Percentiles rank a stretch among this genome's conserved stretches.
phyloP scores from a whole-genome alignment of 2,888 invertebrate species.

The Argynnis bischoffii region DNA sequence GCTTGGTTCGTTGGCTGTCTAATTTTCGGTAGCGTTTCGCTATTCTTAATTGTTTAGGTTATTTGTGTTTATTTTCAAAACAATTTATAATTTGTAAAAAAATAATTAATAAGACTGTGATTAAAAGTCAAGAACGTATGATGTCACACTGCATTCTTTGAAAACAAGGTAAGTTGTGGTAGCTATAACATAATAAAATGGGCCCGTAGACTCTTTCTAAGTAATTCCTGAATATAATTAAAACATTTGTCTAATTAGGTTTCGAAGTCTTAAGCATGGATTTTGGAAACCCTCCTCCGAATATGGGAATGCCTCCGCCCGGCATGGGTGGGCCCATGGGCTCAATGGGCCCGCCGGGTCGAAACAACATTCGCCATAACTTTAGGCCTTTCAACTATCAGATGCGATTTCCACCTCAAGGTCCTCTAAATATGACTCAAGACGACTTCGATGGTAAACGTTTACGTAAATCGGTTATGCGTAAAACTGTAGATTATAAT shows the following conservation, averaged over 20 bases:
- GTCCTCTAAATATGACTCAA: slow-evolving; percentile 87
- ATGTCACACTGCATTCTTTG: slow-evolving; percentile 65
- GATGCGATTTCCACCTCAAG: slow-evolving; percentile 78
- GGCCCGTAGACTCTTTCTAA: slow-evolving; percentile 17
- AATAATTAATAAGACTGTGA: slow-evolving; percentile 31
- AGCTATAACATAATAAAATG: slow-evolving; percentile 14
- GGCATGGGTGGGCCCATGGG: slow-evolving; percentile 61
- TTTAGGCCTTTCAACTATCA: slow-evolving; percentile 78
- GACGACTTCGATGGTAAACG: slow-evolving; percentile 98
- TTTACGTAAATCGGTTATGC: slow-evolving; percentile 96
- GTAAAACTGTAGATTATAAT: slow-evolving; percentile 99
- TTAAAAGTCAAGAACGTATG: slow-evolving; percentile 57
- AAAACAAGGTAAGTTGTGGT: slow-evolving; percentile 64
- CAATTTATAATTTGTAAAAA: slow-evolving; percentile 23
- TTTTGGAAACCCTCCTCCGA: slow-evolving; percentile 76
- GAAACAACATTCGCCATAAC: slow-evolving; percentile 76
- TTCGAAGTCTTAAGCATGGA: slow-evolving; percentile 74
- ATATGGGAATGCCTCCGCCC: slow-evolving; percentile 73
- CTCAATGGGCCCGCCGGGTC: slow-evolving; percentile 60
- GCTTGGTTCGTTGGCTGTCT: slow-evolving; percentile 55
- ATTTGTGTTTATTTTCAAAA: slow-evolving; percentile 44
- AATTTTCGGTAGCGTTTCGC: slow-evolving; percentile 63
- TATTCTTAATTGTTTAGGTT: slow-evolving; percentile 51
- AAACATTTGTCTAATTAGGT: slow-evolving; percentile 75
- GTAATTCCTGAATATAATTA: slow-evolving; percentile 49